Conservation (phyloP, 2,113 vertebrate genomes). For the Murina feae region DNA sequence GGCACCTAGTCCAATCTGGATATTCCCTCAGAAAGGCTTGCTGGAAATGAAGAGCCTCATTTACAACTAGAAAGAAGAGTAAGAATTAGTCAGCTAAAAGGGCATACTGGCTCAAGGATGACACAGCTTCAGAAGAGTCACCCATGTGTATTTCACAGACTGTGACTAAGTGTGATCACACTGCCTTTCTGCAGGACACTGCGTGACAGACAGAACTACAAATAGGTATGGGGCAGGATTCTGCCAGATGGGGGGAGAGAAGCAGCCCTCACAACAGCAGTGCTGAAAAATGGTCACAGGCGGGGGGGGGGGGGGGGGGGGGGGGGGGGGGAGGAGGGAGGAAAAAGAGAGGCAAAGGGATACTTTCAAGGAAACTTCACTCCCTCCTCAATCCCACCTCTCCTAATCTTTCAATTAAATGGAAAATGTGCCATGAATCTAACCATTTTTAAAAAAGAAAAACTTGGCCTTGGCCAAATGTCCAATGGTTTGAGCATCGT, state of each 20-base stretch:
- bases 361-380: background rate
- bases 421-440: background rate
- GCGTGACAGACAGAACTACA: background rate
- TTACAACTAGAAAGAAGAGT: background rate
- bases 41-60: background rate
- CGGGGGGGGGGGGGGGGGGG: background rate
- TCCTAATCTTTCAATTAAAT: background rate
- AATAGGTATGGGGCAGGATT: background rate
- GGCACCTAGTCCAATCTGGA: background rate
- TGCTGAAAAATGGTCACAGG: background rate
- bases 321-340: background rate
- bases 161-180: background rate
- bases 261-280: background rate
- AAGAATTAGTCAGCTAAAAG: background rate
- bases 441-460: background rate
- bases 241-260: background rate
- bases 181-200: background rate
- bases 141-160: background rate
- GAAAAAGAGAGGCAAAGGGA: background rate
- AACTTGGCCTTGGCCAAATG: background rate
- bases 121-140: background rate
- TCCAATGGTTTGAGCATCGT: background rate
- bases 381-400: background rate
- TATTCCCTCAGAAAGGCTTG: background rate
- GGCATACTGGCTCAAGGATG: background rate